Evolutionary conservation across 2,888 invertebrate species (phyloP).

Genomic region (Carcina quercana): DNA sequence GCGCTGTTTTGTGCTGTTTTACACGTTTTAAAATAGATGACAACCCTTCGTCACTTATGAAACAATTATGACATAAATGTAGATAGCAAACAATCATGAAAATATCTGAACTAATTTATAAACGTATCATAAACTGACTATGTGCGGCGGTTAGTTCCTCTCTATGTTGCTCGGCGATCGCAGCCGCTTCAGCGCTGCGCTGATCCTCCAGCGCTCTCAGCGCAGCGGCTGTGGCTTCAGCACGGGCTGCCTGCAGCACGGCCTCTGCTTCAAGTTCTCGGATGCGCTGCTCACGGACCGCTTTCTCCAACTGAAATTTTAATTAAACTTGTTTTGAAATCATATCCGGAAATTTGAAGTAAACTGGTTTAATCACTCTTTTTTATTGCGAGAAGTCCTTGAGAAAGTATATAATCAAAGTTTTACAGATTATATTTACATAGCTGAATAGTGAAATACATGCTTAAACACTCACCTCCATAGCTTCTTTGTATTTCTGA

Average conservation of each 20-base stretch:
- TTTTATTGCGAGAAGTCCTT: too few relatives aligned
- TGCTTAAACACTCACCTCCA: slow-evolving; percentile 58
- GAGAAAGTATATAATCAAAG: too few relatives aligned
- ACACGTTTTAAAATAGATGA: too few relatives aligned
- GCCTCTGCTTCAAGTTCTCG: slow-evolving; percentile 55
- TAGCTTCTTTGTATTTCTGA: slow-evolving; percentile 67
- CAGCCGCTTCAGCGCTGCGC: slow-evolving; percentile 39
- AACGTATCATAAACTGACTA: slow-evolving; percentile 47
- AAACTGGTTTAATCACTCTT: not conserved
- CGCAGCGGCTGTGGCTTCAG: slow-evolving; percentile 51
- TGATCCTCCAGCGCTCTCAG: slow-evolving; percentile 49
- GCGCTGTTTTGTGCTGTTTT: too few relatives aligned
- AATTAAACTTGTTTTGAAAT: not conserved
- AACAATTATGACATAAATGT: too few relatives aligned
- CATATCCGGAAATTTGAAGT: not conserved
- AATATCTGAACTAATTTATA: too few relatives aligned
- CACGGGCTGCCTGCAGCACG: slow-evolving; percentile 45
- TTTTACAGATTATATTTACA: too few relatives aligned
- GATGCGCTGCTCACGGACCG: slow-evolving; percentile 68
- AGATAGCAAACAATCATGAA: too few relatives aligned
- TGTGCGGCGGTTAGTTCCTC: slow-evolving; percentile 65
- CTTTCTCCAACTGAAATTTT: slow-evolving; percentile 43
- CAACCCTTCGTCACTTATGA: too few relatives aligned
- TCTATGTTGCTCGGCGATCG: slow-evolving; percentile 48
- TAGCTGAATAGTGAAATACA: too few relatives aligned